Conservation (phyloP, 2,797 vertebrate species). For the Anisognathus igniventris region DNA sequence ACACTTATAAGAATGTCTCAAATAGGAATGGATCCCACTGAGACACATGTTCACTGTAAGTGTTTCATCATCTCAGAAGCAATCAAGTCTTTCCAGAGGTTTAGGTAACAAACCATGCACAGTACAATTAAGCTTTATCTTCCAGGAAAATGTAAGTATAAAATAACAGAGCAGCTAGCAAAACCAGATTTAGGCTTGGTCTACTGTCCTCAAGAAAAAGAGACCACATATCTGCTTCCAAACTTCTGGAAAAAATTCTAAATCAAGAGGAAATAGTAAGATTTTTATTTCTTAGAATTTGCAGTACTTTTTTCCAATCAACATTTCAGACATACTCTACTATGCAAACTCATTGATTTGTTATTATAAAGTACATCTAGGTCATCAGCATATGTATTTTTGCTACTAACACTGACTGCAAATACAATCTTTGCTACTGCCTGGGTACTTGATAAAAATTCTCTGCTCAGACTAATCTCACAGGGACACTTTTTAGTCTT, state of each 20-base stretch:
- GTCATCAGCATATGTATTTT: not conserved
- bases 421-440: not conserved
- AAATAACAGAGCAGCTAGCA: not conserved
- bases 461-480: not conserved
- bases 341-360: not conserved
- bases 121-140: not conserved
- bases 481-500: not conserved
- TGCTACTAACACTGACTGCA: not conserved
- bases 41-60: rapidly evolving
- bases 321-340: not conserved
- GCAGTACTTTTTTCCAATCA: not conserved
- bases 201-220: not conserved
- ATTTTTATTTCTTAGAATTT: not conserved
- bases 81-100: not conserved
- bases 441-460: not conserved
- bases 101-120: not conserved
- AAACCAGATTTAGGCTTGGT: not conserved
- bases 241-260: not conserved
- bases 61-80: not conserved
- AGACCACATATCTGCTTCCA: not conserved
- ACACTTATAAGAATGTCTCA: not conserved
- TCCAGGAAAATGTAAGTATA: not conserved
- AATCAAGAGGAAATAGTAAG: not conserved
- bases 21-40: not conserved
- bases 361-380: not conserved